Evolutionary conservation across 2,888 invertebrate genomes (phyloP), one percentile per base, ranked within the genome.

Genomic region (Diogma glabrata): DNA sequence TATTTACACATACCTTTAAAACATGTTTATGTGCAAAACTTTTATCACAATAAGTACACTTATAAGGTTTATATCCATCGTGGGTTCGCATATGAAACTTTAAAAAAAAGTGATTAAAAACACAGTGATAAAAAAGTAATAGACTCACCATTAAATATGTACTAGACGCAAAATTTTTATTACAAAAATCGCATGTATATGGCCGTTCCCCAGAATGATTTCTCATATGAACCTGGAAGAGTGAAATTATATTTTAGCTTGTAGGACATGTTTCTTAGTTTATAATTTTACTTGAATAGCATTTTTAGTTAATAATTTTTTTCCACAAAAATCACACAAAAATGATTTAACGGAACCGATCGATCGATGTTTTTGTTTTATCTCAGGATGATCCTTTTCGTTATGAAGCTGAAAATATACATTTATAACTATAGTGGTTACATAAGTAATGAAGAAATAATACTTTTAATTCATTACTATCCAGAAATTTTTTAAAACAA

Each of bases 301-400:
- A 10, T 14, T 16, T 36, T 14, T 36, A 4, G 36, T 36, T 4
- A 14, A 16, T 14, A 36, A 36, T 36, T 14, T 10, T 36, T 36
- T 36, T 16, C 36, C 36, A 36, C 36, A 36, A 36, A 36, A 36
- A 36, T 36, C 14, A 14, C 36, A 36, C 14, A 36, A 36, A 36
- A 36, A 36, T 10, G 36, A 10, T 36, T 36, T 36, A 3, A 9
- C n/a, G n/a, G n/a, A n/a, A n/a, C n/a, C n/a, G n/a, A n/a, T n/a
- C n/a, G n/a, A n/a, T 2, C 6, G 14, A 17, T 14, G 16, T 10
- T 14, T 14, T 14, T 7, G 9, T 4, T 4, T 33, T 4, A 33
- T 33, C 10, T 4, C n/a, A n/a, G 12, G 33, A 33, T 33, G 33
- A 33, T 4, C 14, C 4, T 10, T 33, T 4, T 14, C n/a, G 10